These are phyloP conservation scores for Psix sp. DNA, from an alignment of 1,140 invertebrate genomes.

Conservation along the genomic window DNA sequence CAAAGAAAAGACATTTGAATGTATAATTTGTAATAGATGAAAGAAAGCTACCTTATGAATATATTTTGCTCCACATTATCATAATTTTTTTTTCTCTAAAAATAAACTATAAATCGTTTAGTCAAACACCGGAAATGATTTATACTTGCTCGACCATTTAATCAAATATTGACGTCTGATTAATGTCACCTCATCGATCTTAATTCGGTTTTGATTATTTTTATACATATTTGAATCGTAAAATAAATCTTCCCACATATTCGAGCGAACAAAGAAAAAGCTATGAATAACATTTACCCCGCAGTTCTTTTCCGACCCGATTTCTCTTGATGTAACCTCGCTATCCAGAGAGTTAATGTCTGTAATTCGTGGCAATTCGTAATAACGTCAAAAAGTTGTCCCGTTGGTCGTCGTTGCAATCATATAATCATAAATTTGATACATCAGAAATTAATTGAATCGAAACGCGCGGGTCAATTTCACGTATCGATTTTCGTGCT, in stretches of 20 bases:
- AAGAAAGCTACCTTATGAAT: background rate
- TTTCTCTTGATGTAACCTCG: too few species aligned
- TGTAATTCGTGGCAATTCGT: background rate
- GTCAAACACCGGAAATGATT: background rate
- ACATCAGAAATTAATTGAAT: conserved; percentile 38
- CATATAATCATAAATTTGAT: conserved; percentile 12
- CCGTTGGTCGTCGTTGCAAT: background rate
- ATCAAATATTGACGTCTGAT: too few species aligned
- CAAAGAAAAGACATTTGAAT: conserved; percentile 7
- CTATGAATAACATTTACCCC: too few species aligned
- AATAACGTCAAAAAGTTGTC: background rate
- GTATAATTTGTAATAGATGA: conserved; percentile 15
- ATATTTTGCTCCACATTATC: conserved; percentile 1
- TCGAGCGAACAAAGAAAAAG: too few species aligned
- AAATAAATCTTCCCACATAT: too few species aligned
- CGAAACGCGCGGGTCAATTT: conserved; percentile 18
- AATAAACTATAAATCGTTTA: too few species aligned
- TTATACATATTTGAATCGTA: too few species aligned
- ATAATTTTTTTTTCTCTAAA: too few species aligned
- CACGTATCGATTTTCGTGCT: conserved; percentile 21
- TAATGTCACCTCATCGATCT: too few species aligned
- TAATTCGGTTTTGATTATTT: too few species aligned
- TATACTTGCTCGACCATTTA: background rate
- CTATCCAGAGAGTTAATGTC: too few species aligned
- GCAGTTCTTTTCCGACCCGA: too few species aligned